Base-by-base conservation (phyloP, 2,888 invertebrate genomes). In the Campoletis raptor region DNA sequence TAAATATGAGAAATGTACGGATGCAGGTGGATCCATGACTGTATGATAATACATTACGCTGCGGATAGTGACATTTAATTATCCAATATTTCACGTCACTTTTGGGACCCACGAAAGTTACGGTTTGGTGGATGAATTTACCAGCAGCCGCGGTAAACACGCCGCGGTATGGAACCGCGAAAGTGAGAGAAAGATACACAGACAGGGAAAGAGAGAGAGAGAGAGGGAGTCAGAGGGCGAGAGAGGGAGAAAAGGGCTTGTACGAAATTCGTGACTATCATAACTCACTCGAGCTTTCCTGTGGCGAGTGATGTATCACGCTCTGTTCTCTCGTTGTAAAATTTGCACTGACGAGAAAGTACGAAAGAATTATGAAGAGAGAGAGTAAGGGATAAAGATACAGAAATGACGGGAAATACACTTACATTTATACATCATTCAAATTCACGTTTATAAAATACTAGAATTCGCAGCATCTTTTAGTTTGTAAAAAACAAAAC, bases 251-350 rank as follows among this genome's bases (percentile, higher is more conserved):
- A 64, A 84, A 81, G 85, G 83, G 79, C 85, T 72, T 87, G 85
- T 67, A 83, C 79, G 82, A 87, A 85, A 81, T 83, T 82, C 80
- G 73, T 70, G 85, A 72, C 73, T 72, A 69, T 76, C 81, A 86
- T 84, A 82, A 81, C 86, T 88, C 89, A 89, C 83, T 81, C 80
- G 85, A 79, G 85, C 83, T 85, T 81, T 85, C 85, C 79, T 86
- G 57, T 24, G 73, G 69, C 57, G 76, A 83, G 83, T 88, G 83
- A 88, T 88, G 85, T 83, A 83, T 86, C 86, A 86, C 81, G 74
- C 74, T 57, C 81, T 61, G 67, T 85, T 76, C 45, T 74, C 67
- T 54, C 72, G 78, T 84, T 86, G 86, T 79, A 79, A 86, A 86
- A 86, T 86, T 84, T 74, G 57, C 69, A 70, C 81, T 67, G 81